phyloP scores from a whole-genome alignment of 37 sponge, comb jelly and placozoan genomes.

The Spongilla lacustris region DNA sequence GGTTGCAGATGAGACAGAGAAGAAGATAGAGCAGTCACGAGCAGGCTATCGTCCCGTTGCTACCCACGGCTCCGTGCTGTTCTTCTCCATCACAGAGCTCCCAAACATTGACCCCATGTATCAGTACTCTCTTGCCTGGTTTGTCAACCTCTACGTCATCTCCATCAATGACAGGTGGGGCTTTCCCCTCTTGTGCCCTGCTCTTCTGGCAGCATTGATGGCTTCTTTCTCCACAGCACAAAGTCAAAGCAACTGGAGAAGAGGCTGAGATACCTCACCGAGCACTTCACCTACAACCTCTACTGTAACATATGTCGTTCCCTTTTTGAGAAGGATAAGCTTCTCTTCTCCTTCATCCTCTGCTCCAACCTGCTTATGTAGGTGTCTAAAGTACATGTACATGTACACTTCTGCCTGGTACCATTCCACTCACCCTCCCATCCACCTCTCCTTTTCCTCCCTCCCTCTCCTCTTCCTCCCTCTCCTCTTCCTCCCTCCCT shows the following conservation, averaged over 20 bases:
- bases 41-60: conserved; percentile 98
- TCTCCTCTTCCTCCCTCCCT: neutral
- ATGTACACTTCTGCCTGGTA: neutral
- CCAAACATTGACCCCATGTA: conserved; percentile 99
- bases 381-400: conserved; percentile 8
- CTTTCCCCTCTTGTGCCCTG: neutral
- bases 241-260: conserved; percentile 96
- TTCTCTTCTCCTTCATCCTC: conserved; percentile 98
- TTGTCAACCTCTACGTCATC: conserved; percentile 93
- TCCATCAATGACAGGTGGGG: conserved; percentile 90
- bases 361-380: conserved; percentile 92
- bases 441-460: neutral
- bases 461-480: neutral
- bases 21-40: conserved; percentile 96
- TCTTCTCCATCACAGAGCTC: conserved; percentile 98
- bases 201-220: neutral
- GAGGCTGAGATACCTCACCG: conserved; percentile 90
- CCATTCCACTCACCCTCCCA: neutral
- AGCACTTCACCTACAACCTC: conserved; percentile 99
- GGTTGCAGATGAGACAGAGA: conserved; percentile 98
- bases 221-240: conserved; percentile 53
- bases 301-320: conserved; percentile 99
- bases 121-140: conserved; percentile 99
- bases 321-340: conserved; percentile 99
- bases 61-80: conserved; percentile 92